Evolutionary conservation across 2,113 vertebrate genomes (phyloP), one percentile per base, ranked within the genome.

Genomic region (Thamnaconus septentrionalis): DNA sequence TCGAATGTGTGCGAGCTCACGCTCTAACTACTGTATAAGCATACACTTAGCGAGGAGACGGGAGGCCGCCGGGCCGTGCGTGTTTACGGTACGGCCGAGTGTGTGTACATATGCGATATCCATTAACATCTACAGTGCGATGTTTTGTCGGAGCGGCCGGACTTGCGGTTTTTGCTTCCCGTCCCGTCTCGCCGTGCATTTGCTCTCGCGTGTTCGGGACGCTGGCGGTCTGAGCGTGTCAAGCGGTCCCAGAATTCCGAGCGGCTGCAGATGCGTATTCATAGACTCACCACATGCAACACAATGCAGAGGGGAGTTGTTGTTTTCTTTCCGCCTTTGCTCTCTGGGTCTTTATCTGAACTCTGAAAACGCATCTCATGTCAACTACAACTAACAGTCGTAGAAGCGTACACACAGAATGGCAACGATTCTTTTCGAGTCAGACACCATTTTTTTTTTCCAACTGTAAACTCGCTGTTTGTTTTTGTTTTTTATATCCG

Each of bases 91-190:
- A 46, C 40, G 41, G 59, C 56, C 5, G 41, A 62, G 69, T 54
- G 66, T 70, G 79, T 70, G 57, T 73, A 71, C 75, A 85, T 64
- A 73, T 85, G 81, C 48, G 56, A 75, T 79, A 83, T 84, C 77
- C 66, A 81, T 81, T 75, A 82, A 69, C 78, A 66, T 77, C 72
- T 79, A 56, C 67, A 57, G 71, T 80, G 52, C 65, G 56, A 69
- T 11, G 64, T 59, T 54, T 42, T 73, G 80, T 76, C 87, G 82
- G 82, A 77, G 80, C 59, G 81, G 74, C 75, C 72, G 74, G 77
- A 56, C 69, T 31, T 61, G 75, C 53, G 71, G 62, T 74, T 75
- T 71, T 62, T 68, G 18, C 18, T 31, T 31, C 18, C 18, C 18
- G 18, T 31, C 18, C 18, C 18, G 18, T 31, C 18, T 31, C 18